Base-by-base conservation (phyloP, 2,888 invertebrate genomes). In the Nebria brevicollis region DNA sequence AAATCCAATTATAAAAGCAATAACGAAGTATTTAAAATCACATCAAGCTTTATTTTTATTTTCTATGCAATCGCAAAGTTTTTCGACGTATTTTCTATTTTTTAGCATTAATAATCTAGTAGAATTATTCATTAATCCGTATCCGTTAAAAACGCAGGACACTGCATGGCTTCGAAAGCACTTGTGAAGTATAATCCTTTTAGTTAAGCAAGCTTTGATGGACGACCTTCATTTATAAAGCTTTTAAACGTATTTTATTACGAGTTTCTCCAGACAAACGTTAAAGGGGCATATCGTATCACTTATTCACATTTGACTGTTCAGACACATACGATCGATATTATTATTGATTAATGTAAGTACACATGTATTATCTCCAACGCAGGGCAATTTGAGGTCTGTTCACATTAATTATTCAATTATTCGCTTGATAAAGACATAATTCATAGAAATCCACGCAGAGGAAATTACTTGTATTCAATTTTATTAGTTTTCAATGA, bases 361-460 rank as follows among this genome's bases (percentile, higher is more conserved):
- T 68, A 15, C 25, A 68, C 68, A 26, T 13, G 25, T 25, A 68
- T 10, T 68, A 11, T 20, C 26, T 68, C 10, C 68, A 68, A 68
- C 25, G 66, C 13, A 66, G 13, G 13, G 4, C 15, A 66, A 66
- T 15, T 66, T 66, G 13, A n/a, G 15, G 66, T 66, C n/a, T 66
- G 15, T 66, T 68, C 10, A 72, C 10, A 34, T 72, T 26, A 43
- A 54, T 11, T 54, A 70, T 54, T 70, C 72, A 77, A 77, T 77
- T 72, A 77, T 72, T 13, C 13, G 8, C 72, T 70, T 76, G 66
- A 76, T 77, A 72, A 54, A 72, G 77, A 65, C 34, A 72, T 77
- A 65, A 77, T 77, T 54, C 70, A 72, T 65, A 72, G 34, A 72
- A 72, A 77, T 72, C 41, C 77, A 72, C 70, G 70, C 54, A 72